phyloP scores from a whole-genome alignment of 1,140 invertebrate genomes.

The Drosophila arawakana region DNA sequence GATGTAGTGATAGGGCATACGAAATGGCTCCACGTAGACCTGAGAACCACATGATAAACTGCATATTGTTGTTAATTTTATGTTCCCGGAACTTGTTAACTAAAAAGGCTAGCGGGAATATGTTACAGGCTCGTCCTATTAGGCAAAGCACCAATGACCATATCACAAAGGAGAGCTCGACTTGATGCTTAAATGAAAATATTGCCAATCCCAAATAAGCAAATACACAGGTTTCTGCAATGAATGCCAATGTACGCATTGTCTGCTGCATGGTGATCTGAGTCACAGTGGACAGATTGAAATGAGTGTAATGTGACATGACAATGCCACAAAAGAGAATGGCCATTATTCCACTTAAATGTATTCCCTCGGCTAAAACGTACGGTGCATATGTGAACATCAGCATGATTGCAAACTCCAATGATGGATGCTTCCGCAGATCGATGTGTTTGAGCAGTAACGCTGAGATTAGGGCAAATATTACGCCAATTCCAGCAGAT shows the following conservation, averaged over 20 bases:
- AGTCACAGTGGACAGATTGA: constrained; percentile 98
- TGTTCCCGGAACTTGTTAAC: constrained; percentile 98
- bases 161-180: constrained; percentile 93
- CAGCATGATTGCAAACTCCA: constrained; percentile 99
- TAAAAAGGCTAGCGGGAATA: constrained; percentile 96
- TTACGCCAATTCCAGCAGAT: constrained; percentile 98
- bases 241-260: constrained; percentile 98
- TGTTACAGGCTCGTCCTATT: constrained; percentile 97
- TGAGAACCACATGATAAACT: constrained; percentile 99
- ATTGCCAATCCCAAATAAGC: constrained; percentile 99
- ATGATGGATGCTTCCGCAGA: constrained; percentile 97
- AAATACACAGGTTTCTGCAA: constrained; percentile 99
- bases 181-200: constrained; percentile 96
- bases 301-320: constrained; percentile 99
- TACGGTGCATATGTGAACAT: constrained; percentile 99
- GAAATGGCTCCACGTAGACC: constrained; percentile 98
- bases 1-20: constrained; percentile 98
- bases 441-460: constrained; percentile 98
- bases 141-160: constrained; percentile 97
- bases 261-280: constrained; percentile 99
- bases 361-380: constrained; percentile 96
- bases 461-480: constrained; percentile 97
- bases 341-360: constrained; percentile 97
- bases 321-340: constrained; percentile 99
- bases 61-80: constrained; percentile 99